Evolutionary conservation across 2,797 vertebrate genomes (phyloP), one percentile per base, ranked within the genome.

Genomic region (Sardinella longiceps): DNA sequence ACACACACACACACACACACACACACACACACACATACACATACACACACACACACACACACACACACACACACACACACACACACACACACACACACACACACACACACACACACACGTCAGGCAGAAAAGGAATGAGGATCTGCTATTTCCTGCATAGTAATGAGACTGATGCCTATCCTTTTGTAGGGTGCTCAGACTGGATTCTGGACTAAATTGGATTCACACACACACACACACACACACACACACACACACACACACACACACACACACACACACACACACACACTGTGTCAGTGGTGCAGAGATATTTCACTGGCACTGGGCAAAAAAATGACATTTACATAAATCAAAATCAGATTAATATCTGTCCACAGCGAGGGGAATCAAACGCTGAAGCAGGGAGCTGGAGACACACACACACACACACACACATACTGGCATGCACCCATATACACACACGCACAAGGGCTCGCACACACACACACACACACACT

Each of bases 291-390:
- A 48, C 86, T n/a, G 70, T 83, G 86, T 86, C 82, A 3, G 23
- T 23, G 53, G 25, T 63, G 0, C 25, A 63, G 25, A 63, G 28
- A 63, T 86, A 87, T 86, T 83, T 88, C 87, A 39, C 51, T 85
- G 46, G 84, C 28, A 66, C 84, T 23, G 46, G n/a, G 1, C 25
- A 30, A 30, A 63, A 63, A 46, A 18, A 82, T 83, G 86, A 88
- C 87, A 81, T 84, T 81, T 84, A 85, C 77, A 86, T 85, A 85
- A 82, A 88, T 90, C 86, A 87, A 82, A 4, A 70, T 83, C 56
- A 84, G 85, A 87, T 87, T 85, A 84, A 81, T 53, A 84, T 87
- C 86, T 87, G 83, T 81, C 85, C 56, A 80, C 48, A 15, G 74
- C 63, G 53, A 14, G 80, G 39, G 80, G 80, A 30, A 63, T 39